phyloP scores from a whole-genome alignment of 2,888 invertebrate species.

The Drosophila affinis region DNA sequence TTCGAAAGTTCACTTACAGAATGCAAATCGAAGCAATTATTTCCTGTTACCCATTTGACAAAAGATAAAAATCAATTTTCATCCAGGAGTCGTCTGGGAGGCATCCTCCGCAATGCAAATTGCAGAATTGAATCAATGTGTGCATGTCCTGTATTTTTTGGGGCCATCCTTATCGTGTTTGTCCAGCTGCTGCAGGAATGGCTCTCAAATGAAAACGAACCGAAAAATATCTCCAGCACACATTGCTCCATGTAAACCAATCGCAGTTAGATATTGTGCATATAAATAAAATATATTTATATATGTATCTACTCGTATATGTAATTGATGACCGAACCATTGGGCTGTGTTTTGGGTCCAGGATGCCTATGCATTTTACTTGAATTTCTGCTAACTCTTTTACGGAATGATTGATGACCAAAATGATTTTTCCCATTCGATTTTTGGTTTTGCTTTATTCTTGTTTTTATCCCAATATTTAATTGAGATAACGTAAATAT shows the following conservation, averaged over 20 bases:
- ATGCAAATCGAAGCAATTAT: constrained; percentile 37
- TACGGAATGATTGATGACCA: constrained; percentile 64
- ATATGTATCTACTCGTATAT: background rate
- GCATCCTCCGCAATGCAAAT: constrained; percentile 34
- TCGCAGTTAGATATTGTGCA: constrained; percentile 2
- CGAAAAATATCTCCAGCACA: constrained; percentile 34
- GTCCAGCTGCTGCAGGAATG: constrained; percentile 51
- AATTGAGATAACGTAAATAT: constrained; percentile 47
- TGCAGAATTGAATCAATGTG: constrained; percentile 28
- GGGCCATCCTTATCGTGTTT: constrained; percentile 45
- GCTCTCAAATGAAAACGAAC: constrained; percentile 18
- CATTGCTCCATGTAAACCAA: constrained; percentile 16
- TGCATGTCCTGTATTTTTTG: constrained; percentile 15
- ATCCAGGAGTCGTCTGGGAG: background rate
- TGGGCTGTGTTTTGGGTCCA: background rate
- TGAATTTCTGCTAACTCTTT: constrained; percentile 32
- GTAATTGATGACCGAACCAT: constrained; percentile 51
- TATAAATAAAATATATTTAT: background rate
- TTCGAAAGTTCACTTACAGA: constrained; percentile 20
- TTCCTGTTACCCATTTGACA: constrained; percentile 28
- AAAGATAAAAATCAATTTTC: constrained; percentile 43
- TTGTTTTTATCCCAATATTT: background rate
- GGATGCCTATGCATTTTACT: constrained; percentile 29
- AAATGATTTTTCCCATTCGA: constrained; percentile 31
- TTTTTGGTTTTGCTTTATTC: background rate